Evolutionary conservation across 2,888 invertebrate genomes (phyloP).

Genomic region (Synanthedon myopaeformis): DNA sequence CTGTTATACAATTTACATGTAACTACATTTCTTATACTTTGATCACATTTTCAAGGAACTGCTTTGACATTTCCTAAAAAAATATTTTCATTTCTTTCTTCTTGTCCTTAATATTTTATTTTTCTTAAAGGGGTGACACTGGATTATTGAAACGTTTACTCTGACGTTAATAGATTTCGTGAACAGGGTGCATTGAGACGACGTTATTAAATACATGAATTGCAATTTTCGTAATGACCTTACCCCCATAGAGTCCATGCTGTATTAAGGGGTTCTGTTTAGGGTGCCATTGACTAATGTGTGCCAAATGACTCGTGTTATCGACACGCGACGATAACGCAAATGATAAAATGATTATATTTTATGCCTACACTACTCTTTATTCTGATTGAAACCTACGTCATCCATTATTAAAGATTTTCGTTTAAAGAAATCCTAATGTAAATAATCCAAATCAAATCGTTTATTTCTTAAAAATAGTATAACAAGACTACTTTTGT

Average conservation of each 20-base stretch:
- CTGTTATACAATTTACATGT: no score
- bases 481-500: no score
- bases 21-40: no score
- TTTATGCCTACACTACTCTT: background rate
- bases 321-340: slow-evolving; percentile 18
- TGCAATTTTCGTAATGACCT: slow-evolving; percentile 61
- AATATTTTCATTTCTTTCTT: no score
- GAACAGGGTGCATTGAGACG: slow-evolving; percentile 45
- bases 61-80: no score
- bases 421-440: no score
- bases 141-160: slow-evolving; percentile 46
- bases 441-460: no score
- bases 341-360: slow-evolving; percentile 8
- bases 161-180: slow-evolving; percentile 63
- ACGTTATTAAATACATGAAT: slow-evolving; percentile 65
- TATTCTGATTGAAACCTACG: no score
- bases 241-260: slow-evolving; percentile 15
- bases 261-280: slow-evolving; percentile 13
- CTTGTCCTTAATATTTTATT: background rate
- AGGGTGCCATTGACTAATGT: slow-evolving; percentile 27
- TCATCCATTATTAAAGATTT: no score
- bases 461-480: no score
- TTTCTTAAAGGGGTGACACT: background rate
- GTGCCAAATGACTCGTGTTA: slow-evolving; percentile 41
- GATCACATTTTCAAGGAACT: no score